Evolutionary conservation across 1,140 invertebrate species (phyloP).

Genomic region (Anadara kagoshimensis): DNA sequence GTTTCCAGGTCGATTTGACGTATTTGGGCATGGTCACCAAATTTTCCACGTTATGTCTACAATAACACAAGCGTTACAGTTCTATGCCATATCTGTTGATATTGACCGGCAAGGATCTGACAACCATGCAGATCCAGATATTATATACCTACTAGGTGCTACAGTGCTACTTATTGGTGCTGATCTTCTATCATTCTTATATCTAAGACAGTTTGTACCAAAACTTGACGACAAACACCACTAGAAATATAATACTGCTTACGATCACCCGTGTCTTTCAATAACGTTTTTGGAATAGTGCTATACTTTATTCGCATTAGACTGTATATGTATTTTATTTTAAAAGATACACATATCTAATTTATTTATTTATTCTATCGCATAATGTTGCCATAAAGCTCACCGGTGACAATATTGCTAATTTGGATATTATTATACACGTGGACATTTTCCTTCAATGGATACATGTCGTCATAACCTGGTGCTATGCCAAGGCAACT

Average conservation of each 20-base stretch:
- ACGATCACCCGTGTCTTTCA: too few species aligned
- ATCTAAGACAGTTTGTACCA: background rate
- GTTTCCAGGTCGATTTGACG: constrained; percentile 73
- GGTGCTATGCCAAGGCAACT: too few species aligned
- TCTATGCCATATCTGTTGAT: constrained; percentile 58
- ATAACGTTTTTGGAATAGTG: too few species aligned
- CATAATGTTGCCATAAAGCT: too few species aligned
- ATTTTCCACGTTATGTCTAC: constrained; percentile 73
- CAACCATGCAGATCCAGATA: constrained; percentile 37
- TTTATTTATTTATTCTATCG: too few species aligned
- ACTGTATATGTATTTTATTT: too few species aligned
- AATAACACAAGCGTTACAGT: constrained; percentile 66
- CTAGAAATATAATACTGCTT: background rate
- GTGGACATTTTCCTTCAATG: too few species aligned
- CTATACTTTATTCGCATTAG: too few species aligned
- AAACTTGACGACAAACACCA: background rate
- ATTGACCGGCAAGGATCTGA: constrained; percentile 23
- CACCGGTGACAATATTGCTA: too few species aligned
- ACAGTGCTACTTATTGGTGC: background rate
- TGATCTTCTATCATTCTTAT: background rate
- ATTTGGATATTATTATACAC: too few species aligned
- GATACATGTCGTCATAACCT: too few species aligned
- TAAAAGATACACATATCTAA: too few species aligned
- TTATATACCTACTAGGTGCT: background rate
- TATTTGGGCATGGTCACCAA: constrained; percentile 75